Evolutionary conservation across 2,113 vertebrate genomes (phyloP).

Genomic region (Rattus norvegicus): DNA sequence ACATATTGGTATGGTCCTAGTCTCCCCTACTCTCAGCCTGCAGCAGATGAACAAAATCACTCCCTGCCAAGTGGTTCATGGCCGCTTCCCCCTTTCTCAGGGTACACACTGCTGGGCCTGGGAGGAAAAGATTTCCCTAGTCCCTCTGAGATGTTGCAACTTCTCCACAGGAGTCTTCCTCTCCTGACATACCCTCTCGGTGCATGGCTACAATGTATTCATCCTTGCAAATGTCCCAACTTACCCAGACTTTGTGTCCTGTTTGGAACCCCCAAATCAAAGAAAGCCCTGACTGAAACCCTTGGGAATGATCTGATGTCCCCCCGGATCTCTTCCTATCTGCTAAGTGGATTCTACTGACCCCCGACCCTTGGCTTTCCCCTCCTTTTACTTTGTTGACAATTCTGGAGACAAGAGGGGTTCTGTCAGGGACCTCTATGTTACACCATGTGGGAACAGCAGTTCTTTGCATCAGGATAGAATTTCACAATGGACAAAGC

Average conservation of each 20-base stretch:
- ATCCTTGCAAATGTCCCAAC: neutral
- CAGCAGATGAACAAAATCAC: neutral
- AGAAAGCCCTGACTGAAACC: slow-evolving; percentile 39
- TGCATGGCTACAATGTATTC: neutral
- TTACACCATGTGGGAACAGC: neutral
- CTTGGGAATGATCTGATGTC: neutral
- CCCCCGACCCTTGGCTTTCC: slow-evolving; percentile 49
- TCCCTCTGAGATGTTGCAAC: accelerated
- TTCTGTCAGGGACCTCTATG: neutral
- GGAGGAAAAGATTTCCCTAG: neutral
- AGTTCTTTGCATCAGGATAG: neutral
- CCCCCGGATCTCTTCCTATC: neutral
- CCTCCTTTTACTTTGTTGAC: slow-evolving; percentile 23
- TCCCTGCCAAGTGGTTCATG: neutral
- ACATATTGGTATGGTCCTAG: too few relatives aligned
- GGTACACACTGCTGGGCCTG: neutral
- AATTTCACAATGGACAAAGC: slow-evolving; percentile 25
- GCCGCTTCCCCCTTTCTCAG: neutral
- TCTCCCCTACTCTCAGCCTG: neutral
- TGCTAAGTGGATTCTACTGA: slow-evolving; percentile 46
- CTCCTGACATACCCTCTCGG: neutral
- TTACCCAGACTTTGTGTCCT: neutral
- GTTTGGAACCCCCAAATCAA: neutral
- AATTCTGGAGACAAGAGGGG: slow-evolving; percentile 44
- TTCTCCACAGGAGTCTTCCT: neutral